phyloP scores from a whole-genome alignment of 2,888 invertebrate species.

The Achlya flavicornis region DNA sequence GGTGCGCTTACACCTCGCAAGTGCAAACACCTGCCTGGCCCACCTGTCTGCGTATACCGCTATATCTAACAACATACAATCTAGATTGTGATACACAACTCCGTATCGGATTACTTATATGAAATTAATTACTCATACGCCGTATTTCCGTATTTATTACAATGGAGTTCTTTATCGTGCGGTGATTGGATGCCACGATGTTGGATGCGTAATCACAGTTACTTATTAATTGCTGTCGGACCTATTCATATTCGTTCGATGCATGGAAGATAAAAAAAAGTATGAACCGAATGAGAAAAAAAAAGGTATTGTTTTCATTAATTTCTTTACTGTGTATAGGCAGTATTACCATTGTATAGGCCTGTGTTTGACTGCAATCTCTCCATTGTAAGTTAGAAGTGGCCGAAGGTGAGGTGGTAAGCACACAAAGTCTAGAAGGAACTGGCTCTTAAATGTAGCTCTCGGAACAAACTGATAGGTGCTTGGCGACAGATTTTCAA shows the following conservation, averaged over 20 bases:
- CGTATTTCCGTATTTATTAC: slow-evolving; percentile 7
- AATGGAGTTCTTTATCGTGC: neutral
- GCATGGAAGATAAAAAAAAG: too few relatives aligned
- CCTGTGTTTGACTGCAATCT: too few relatives aligned
- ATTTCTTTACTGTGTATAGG: too few relatives aligned
- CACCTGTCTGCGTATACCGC: slow-evolving; percentile 63
- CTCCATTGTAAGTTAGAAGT: too few relatives aligned
- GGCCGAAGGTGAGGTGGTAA: too few relatives aligned
- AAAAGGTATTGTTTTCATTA: too few relatives aligned
- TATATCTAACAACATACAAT: slow-evolving; percentile 36
- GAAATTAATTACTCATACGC: slow-evolving; percentile 11
- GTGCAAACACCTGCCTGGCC: slow-evolving; percentile 76
- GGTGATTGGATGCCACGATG: neutral
- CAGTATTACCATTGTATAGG: too few relatives aligned
- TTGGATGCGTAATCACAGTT: neutral
- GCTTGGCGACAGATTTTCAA: too few relatives aligned
- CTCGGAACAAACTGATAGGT: too few relatives aligned
- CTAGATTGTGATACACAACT: neutral
- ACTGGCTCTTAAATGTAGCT: too few relatives aligned
- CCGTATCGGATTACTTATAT: slow-evolving; percentile 1
- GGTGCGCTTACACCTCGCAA: slow-evolving; percentile 66
- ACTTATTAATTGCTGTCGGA: slow-evolving; percentile 5
- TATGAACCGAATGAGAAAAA: too few relatives aligned
- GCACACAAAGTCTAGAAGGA: too few relatives aligned
- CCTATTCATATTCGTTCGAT: neutral